Evolutionary conservation across 2,113 vertebrate species (phyloP).

Genomic region (Micronycteris hirsuta): DNA sequence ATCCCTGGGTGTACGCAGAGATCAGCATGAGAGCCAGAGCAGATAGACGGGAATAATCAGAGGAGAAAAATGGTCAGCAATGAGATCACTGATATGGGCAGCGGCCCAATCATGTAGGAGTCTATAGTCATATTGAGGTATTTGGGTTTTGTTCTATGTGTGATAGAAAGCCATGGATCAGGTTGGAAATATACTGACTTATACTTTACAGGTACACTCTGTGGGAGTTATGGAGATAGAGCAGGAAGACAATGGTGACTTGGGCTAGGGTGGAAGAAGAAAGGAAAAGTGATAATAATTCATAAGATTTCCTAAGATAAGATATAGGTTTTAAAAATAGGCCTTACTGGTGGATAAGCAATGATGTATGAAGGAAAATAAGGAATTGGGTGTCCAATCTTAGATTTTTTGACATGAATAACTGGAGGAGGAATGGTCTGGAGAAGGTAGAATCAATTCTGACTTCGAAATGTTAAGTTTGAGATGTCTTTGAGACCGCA

Average conservation of each 20-base stretch:
- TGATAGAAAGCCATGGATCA: background rate
- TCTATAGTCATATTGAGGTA: background rate
- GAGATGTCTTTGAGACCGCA: background rate
- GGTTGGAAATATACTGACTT: background rate
- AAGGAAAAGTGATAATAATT: background rate
- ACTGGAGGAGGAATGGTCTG: background rate
- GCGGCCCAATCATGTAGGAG: background rate
- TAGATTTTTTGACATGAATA: background rate
- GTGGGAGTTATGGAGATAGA: background rate
- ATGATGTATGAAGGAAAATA: background rate
- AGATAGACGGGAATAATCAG: background rate
- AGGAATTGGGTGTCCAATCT: background rate
- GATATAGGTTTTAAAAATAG: background rate
- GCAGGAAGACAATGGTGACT: background rate
- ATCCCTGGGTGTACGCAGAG: background rate
- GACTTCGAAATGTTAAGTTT: background rate
- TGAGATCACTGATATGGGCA: background rate
- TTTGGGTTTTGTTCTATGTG: background rate
- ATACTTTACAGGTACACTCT: background rate
- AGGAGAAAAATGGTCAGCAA: background rate
- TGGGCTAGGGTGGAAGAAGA: background rate
- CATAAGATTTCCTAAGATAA: too few species aligned
- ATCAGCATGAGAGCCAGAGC: background rate
- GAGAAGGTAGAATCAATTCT: background rate
- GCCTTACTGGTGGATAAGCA: background rate